A percentile compares a stretch with the other conserved stretches of the same genome.
Conservation (phyloP, 2,113 vertebrate species). For the Ceyx margarethae region DNA sequence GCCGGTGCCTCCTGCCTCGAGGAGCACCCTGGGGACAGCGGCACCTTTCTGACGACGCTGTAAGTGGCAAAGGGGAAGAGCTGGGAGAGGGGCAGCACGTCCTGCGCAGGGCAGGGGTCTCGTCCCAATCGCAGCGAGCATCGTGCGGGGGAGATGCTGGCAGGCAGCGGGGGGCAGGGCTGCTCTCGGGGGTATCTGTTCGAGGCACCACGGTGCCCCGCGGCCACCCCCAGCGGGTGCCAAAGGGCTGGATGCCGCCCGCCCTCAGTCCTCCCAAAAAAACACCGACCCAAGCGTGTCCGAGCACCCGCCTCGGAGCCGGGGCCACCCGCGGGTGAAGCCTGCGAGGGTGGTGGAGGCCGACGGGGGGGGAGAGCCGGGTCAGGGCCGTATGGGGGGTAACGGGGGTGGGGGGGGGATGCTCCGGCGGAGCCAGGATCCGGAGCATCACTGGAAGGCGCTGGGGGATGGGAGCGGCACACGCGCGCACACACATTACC, state of each 20-base stretch:
- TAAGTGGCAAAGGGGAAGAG: not conserved
- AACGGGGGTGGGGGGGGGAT: no score
- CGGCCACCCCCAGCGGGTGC: not conserved
- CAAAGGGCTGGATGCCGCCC: not conserved
- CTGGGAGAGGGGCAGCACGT: not conserved
- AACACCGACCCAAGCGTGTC: not conserved
- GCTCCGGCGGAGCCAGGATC: no score
- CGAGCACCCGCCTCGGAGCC: rapidly evolving
- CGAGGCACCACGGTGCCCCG: not conserved
- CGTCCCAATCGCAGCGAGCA: not conserved
- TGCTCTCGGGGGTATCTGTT: rapidly evolving
- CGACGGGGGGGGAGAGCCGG: rapidly evolving
- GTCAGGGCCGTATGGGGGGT: not conserved
- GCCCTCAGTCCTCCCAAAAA: not conserved
- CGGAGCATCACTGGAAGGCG: no score
- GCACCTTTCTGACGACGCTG: not conserved
- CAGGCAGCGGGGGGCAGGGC: not conserved
- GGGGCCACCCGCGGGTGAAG: not conserved
- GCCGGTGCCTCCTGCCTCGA: rapidly evolving
- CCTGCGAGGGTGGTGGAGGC: not conserved
- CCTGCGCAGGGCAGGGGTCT: not conserved
- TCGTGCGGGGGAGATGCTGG: rapidly evolving
- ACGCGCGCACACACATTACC: no score
- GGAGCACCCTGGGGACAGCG: not conserved
- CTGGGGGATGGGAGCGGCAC: no score